phyloP scores from a whole-genome alignment of 2,797 vertebrate genomes.

The Ispidina picta region DNA sequence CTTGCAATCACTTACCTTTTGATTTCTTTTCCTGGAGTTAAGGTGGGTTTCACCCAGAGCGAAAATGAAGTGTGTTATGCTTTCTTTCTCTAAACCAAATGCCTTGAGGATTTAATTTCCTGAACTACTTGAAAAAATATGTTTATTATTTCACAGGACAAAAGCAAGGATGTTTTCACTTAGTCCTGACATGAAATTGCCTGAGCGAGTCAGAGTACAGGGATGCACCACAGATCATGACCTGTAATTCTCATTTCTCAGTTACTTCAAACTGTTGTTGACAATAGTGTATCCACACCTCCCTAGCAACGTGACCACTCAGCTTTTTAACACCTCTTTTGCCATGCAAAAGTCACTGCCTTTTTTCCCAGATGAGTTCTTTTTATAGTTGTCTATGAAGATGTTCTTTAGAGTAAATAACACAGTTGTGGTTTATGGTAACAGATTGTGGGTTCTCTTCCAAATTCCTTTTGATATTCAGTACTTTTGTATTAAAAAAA shows the following conservation, averaged over 20 bases:
- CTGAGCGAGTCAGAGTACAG: not conserved
- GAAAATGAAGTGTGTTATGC: not conserved
- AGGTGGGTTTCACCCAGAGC: not conserved
- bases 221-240: not conserved
- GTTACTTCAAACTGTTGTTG: not conserved
- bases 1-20: not conserved
- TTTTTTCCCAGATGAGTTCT: not conserved
- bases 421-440: not conserved
- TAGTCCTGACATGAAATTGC: not conserved
- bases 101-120: not conserved
- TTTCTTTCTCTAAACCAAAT: not conserved
- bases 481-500: not conserved
- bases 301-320: not conserved
- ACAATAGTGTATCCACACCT: not conserved
- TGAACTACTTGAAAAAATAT: not conserved
- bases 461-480: not conserved
- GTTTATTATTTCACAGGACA: constrained; percentile 4
- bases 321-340: not conserved
- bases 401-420: not conserved
- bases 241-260: not conserved
- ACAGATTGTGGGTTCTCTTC: not conserved
- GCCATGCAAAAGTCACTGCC: not conserved
- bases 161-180: not conserved
- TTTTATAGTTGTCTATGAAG: not conserved
- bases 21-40: not conserved